Evolutionary conservation across 2,888 invertebrate species (phyloP).

Genomic region (Caenorhabditis sulstoni): DNA sequence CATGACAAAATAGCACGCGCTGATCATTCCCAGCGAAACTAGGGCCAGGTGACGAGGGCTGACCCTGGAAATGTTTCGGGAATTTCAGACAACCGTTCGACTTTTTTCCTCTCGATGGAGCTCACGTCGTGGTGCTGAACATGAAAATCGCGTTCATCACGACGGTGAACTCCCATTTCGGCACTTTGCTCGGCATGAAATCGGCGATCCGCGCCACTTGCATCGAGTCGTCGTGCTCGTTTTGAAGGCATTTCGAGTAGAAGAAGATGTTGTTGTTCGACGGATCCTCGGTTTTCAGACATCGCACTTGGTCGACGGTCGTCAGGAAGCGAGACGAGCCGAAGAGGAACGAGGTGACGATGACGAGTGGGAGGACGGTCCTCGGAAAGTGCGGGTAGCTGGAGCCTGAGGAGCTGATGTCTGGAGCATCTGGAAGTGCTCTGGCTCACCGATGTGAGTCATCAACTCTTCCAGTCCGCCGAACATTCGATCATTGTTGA

Average conservation of each 20-base stretch:
- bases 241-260: constrained; percentile 34
- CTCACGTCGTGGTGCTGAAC: constrained; percentile 31
- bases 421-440: not conserved
- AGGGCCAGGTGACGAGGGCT: constrained; percentile 18
- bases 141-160: constrained; percentile 35
- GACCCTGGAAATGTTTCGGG: not conserved
- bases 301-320: constrained; percentile 5
- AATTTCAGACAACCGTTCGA: not conserved
- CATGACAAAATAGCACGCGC: constrained; percentile 25
- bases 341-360: constrained; percentile 28
- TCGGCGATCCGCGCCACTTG: constrained; percentile 15
- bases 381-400: constrained; percentile 25
- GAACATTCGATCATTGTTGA: constrained; percentile 38
- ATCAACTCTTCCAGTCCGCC: constrained; percentile 34
- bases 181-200: constrained; percentile 13
- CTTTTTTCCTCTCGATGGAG: not conserved
- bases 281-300: not conserved
- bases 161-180: constrained; percentile 28
- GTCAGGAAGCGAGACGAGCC: constrained; percentile 13
- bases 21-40: constrained; percentile 8
- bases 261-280: constrained; percentile 12
- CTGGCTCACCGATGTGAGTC: constrained; percentile 42
- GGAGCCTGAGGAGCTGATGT: not conserved
- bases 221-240: constrained; percentile 14
- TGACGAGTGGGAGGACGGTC: constrained; percentile 24